Base-by-base conservation (phyloP, 2,113 vertebrate species). In the Gopherus flavomarginatus region DNA sequence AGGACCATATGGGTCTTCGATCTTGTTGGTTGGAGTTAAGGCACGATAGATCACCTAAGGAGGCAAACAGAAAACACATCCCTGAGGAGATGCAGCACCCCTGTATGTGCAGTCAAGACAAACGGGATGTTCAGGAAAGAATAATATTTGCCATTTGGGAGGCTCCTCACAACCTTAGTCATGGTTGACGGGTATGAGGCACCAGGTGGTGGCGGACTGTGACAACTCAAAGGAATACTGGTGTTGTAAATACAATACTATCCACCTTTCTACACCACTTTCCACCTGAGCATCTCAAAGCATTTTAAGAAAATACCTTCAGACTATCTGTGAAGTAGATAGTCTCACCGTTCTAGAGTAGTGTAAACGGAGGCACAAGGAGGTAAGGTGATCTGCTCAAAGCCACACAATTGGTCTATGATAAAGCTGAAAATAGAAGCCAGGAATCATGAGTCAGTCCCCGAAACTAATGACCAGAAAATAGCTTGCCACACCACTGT, bases 31-130 rank as follows among this genome's bases (percentile, higher is more conserved):
- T 0, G 98, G 98, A 69, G 97, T 98, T 90, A 99, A 97, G 90
- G 98, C 98, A 72, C 99, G 98, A 83, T 99, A 98, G 86, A 99
- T 99, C 62, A 99, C 98, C 99, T 99, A 95, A 95, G 11, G 95
- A 95, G 53, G 90, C 16, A 92, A 65, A 94, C 53, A 85, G 81
- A 42, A 49, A 85, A 72, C 29, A 81, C 47, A 53, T 21, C 6
- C 31, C 77, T 59, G 42, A 82, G 81, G 3, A 69, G 81, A 35
- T 11, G 5, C 42, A 54, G 11, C 24, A 0, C 38, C 35, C 42
- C 56, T 22, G 6, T 3, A 8, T 31, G 13, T 29, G 29, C 11
- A 85, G 27, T 8, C 13, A 19, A 85, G 94, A 57, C 26, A 80
- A 90, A 85, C 26, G 24, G 14, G 44, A 16, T 42, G 6, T 44